A percentile compares a stretch with the other conserved stretches of the same genome.
Conservation (phyloP, 2,888 invertebrate species). For the Branchellion lobata region DNA sequence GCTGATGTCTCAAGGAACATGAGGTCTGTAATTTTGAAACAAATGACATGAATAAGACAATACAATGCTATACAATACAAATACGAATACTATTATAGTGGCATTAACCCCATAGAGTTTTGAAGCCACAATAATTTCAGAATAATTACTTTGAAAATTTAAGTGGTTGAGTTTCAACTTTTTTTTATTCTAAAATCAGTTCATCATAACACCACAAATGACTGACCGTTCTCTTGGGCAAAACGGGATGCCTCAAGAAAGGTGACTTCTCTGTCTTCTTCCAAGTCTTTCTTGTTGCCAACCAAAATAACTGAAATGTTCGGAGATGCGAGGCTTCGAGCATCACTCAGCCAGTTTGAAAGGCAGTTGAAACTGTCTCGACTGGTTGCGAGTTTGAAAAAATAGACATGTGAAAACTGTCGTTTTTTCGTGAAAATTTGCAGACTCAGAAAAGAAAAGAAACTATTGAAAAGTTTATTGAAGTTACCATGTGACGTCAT, state of each 20-base stretch:
- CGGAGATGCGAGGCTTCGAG: slow-evolving; percentile 76
- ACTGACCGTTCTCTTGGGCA: slow-evolving; percentile 78
- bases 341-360: slow-evolving; percentile 72
- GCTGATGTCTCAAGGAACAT: slow-evolving; percentile 81
- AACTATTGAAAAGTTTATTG: background rate
- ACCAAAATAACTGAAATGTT: slow-evolving; percentile 79
- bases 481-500: slow-evolving; percentile 6
- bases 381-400: slow-evolving; percentile 53
- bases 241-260: slow-evolving; percentile 80
- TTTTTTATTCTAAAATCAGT: background rate
- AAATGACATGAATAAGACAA: background rate
- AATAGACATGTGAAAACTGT: too few species aligned
- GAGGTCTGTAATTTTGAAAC: slow-evolving; percentile 67
- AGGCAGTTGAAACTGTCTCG: slow-evolving; percentile 66
- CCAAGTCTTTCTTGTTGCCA: slow-evolving; percentile 80
- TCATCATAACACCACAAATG: background rate
- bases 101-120: too few species aligned
- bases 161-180: too few species aligned
- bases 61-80: background rate
- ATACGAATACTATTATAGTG: too few species aligned
- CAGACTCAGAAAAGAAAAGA: background rate
- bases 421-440: too few species aligned
- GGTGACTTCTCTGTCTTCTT: slow-evolving; percentile 77
- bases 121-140: background rate
- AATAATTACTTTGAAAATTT: background rate